Evolutionary conservation across 2,888 invertebrate genomes (phyloP), one percentile per base, ranked within the genome.

Genomic region (Masnerella sp.): DNA sequence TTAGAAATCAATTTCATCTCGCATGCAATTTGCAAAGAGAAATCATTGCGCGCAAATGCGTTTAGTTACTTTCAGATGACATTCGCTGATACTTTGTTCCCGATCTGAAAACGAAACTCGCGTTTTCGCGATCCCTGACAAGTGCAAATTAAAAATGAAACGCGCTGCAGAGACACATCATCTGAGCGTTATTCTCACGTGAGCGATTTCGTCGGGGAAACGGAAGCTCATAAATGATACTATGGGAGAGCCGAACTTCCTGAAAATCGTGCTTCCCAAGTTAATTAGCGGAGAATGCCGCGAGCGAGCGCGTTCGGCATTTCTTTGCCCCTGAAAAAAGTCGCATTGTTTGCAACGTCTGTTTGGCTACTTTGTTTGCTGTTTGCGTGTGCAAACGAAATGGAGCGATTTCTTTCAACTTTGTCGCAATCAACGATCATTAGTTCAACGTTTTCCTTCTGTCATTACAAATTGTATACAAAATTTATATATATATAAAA

Each of bases 201-300:
- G 18, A 30, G 38, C 9, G 36, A 45, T 28, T 42, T 47, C 20
- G 43, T 40, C 30, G 20, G 47, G 62, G 68, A 73, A 73, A 56
- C 67, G 73, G 73, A 62, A 73, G 52, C 62, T 40, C 73, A 58
- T 68, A 73, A 73, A 73, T 56, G 67, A 62, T 68, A 62, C 45
- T 12, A 51, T 61, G 52, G 25, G 59, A 54, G 61, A 51, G 54
- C 62, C 73, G 73, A 73, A 72, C 58, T 72, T 72, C 71, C 65
- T 72, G 65, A 72, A 72, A 72, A 54, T 59, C 47, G 43, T 20
- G 62, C 45, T 58, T 64, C 52, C 58, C 64, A 38, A 58, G 64
- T 64, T 71, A 64, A 71, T 64, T 71, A 64, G 64, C 38, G 14
- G 47, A 22, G 64, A 52, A 71, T 64, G 62, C 36, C 22, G 28